Evolutionary conservation across 2,113 vertebrate species (phyloP).

Genomic region (Pionites leucogaster): DNA sequence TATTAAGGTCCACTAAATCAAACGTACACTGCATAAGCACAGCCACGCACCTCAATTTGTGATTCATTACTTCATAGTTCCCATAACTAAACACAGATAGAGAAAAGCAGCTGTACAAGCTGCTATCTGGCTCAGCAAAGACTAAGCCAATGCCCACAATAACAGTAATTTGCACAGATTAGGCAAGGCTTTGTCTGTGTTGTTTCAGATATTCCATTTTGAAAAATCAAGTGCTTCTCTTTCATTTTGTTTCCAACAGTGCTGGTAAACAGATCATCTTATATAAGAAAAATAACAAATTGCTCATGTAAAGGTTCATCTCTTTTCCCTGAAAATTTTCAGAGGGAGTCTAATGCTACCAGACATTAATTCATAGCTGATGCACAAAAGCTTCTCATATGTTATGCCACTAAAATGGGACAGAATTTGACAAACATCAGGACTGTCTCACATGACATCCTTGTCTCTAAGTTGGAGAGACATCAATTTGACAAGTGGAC

Average conservation of each 20-base stretch:
- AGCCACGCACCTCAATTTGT: background rate
- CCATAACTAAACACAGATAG: background rate
- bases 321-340: background rate
- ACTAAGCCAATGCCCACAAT: background rate
- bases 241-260: constrained; percentile 5
- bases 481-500: no score
- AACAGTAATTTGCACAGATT: constrained; percentile 31
- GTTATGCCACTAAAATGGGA: background rate
- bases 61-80: background rate
- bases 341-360: background rate
- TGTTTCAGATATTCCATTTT: background rate
- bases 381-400: background rate
- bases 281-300: constrained; percentile 23
- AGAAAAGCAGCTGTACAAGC: background rate
- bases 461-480: no score
- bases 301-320: background rate
- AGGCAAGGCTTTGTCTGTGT: background rate
- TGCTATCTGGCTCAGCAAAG: background rate
- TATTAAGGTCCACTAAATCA: background rate
- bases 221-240: constrained; percentile 8
- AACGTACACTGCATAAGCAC: background rate
- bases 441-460: background rate
- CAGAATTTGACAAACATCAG: background rate
- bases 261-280: constrained; percentile 47
- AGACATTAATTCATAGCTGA: background rate